Percentiles rank a stretch among this genome's conserved stretches.
phyloP scores from a whole-genome alignment of 2,113 vertebrate genomes.

The Crotalus viridis region DNA sequence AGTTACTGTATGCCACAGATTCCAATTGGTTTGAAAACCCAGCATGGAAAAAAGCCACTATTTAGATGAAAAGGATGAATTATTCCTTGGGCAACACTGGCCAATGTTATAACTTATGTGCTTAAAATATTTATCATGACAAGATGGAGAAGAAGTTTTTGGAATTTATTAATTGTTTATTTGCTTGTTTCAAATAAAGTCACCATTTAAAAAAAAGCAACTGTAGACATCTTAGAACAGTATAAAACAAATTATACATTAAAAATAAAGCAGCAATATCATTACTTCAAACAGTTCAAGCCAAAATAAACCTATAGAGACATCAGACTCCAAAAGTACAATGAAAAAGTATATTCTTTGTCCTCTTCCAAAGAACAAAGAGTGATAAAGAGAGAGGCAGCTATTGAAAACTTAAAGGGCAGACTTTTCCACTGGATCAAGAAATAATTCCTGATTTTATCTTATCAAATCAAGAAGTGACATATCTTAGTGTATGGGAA shows the following conservation, averaged over 20 bases:
- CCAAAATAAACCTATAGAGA: not conserved
- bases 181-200: not conserved
- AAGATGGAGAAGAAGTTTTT: not conserved
- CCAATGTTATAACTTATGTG: not conserved
- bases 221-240: not conserved
- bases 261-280: not conserved
- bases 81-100: not conserved
- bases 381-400: not conserved
- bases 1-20: not conserved
- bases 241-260: not conserved
- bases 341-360: not conserved
- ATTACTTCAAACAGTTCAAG: not conserved
- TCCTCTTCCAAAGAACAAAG: not conserved
- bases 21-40: not conserved
- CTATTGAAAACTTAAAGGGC: not conserved
- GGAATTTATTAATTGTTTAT: not conserved
- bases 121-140: not conserved
- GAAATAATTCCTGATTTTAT: not conserved
- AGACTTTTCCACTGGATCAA: not conserved
- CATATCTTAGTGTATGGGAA: not conserved
- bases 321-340: not conserved
- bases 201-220: not conserved
- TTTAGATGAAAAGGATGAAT: not conserved
- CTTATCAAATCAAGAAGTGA: not conserved
- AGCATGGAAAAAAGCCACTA: not conserved